phyloP scores from a whole-genome alignment of 2,888 invertebrate species.

The Arenicola marina region DNA sequence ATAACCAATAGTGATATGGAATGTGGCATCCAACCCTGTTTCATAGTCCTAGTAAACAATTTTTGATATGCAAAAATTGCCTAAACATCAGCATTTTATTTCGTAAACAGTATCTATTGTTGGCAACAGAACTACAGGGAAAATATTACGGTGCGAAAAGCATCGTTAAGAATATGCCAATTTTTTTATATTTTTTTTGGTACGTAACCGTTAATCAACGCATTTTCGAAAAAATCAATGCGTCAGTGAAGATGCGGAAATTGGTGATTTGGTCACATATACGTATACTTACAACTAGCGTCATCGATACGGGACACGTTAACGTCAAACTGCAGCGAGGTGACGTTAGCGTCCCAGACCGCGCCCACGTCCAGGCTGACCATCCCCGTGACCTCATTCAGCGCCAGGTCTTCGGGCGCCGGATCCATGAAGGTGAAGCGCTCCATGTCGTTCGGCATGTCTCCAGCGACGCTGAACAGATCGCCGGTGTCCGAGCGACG shows the following conservation, averaged over 20 bases:
- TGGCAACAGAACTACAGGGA: not conserved
- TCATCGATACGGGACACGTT: not conserved
- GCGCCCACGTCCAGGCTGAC: not conserved
- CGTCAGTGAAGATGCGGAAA: too few species aligned
- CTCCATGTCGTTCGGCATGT: not conserved
- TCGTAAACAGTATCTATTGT: not conserved
- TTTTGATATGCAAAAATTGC: too few species aligned
- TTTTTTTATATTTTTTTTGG: too few species aligned
- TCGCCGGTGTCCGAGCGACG: not conserved
- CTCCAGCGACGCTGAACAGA: not conserved
- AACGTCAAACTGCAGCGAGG: not conserved
- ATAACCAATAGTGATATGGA: not conserved
- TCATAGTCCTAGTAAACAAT: too few species aligned
- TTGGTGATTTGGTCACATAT: not conserved
- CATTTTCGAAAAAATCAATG: too few species aligned
- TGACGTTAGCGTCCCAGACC: not conserved
- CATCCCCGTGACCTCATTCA: constrained; percentile 6
- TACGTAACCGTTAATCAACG: too few species aligned
- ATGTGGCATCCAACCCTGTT: too few species aligned
- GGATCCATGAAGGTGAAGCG: constrained; percentile 3
- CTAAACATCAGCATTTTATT: not conserved
- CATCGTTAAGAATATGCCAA: not conserved
- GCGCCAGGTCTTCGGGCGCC: constrained; percentile 1
- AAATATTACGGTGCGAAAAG: not conserved
- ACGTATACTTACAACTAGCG: constrained; percentile 1